A percentile compares a stretch with the other conserved stretches of the same genome.
Evolutionary conservation across 2,888 invertebrate genomes (phyloP).

Genomic region (Scrobipalpa atriplicella): DNA sequence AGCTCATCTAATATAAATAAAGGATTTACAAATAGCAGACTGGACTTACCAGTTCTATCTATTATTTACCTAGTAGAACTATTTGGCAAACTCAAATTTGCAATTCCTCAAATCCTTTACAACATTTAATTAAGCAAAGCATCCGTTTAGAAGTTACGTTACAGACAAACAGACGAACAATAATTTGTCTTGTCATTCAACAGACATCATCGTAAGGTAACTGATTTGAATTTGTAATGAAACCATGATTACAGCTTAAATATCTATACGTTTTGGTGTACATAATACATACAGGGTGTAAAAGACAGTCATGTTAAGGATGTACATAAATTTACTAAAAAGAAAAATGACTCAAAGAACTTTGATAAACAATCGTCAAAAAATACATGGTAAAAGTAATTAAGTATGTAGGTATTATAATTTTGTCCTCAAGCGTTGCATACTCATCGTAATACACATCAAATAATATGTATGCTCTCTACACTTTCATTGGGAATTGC

Average conservation of each 20-base stretch:
- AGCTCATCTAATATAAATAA: not conserved
- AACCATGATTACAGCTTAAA: not conserved
- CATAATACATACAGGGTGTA: slow-evolving; percentile 1
- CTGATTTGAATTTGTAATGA: slow-evolving; percentile 73
- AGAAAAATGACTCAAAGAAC: no score
- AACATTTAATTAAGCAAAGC: slow-evolving; percentile 62
- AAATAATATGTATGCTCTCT: no score
- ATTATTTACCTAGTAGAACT: not conserved
- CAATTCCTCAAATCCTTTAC: slow-evolving; percentile 56
- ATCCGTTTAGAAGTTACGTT: not conserved
- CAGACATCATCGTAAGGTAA: slow-evolving; percentile 57
- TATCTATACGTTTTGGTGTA: not conserved
- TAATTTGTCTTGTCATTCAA: slow-evolving; percentile 72
- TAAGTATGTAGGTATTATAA: no score
- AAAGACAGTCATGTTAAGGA: not conserved
- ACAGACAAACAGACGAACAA: slow-evolving; percentile 47
- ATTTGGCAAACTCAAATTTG: slow-evolving; percentile 42
- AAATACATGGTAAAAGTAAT: no score
- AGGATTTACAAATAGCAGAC: no score
- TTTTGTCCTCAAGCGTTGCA: no score
- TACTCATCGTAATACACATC: no score
- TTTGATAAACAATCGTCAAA: no score
- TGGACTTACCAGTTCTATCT: no score
- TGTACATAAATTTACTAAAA: no score
- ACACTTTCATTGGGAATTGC: no score